Base-by-base conservation (phyloP, 2,113 vertebrate species). In the Galemys pyrenaicus region DNA sequence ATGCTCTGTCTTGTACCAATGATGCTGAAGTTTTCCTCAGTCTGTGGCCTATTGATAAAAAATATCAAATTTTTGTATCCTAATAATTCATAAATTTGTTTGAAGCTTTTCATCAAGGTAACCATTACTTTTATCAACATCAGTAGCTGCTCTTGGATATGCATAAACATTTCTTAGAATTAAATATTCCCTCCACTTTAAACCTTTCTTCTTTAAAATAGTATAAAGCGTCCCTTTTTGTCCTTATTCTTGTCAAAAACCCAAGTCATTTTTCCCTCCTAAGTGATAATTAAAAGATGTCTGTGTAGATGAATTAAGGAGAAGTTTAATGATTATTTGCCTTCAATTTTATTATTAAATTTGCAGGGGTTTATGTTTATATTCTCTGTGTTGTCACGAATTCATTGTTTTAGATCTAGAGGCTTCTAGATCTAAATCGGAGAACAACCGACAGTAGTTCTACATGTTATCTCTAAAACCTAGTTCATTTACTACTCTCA, bases 401-500 rank as follows among this genome's bases (percentile, higher is more conserved):
- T 93, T 92, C 58, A 15, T 87, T 30, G 49, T 51, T 51, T 51
- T 51, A 17, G 49, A 51, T 96, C 95, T 96, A 95, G 80, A 65
- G 95, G 71, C 74, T 79, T 94, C 96, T 94, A 94, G 89, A 81
- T 89, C 35, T 96, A 84, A 96, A 84, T 91, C 95, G 96, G 96
- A 95, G 94, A 97, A 79, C 54, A 93, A 75, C 89, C 95, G 71
- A 82, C 94, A 85, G 83, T 89, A 92, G 74, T 84, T 95, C 77
- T 95, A 90, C 11, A 12, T 91, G 80, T 85, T 87, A 77, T 91
- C 74, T 91, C 93, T 95, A 54, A 85, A 64, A 73, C 87, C 96
- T 96, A 74, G 87, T 94, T 98, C 96, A 92, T 79, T 92, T 96
- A 94, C 85, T 83, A 96, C 90, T 89, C 41, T 71, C 60, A 65